Evolutionary conservation across 2,888 invertebrate species (phyloP), one percentile per base, ranked within the genome.

Genomic region (Thecocarcelia acutangulata): DNA sequence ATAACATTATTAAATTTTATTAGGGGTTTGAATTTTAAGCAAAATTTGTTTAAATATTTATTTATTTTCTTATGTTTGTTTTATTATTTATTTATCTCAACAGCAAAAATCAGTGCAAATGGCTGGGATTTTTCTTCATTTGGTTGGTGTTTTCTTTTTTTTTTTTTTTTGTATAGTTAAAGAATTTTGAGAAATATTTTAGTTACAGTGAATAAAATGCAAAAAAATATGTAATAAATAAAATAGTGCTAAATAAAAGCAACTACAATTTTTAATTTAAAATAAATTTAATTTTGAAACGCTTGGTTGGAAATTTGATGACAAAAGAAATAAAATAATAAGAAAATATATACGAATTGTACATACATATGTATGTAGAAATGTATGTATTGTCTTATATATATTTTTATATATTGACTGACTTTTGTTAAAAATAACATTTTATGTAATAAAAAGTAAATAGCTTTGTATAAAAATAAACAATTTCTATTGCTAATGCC

Each of bases 141-240:
- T 33, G 6, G 1, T 33, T 33, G 2, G 77, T 63, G 77, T 76
- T 74, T 78, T 75, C 74, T 69, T 79, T 40, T 70, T 75, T 80
- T 69, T 79, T 40, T 70, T 54, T 9, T 33, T 9, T 33, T 3
- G 5, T 33, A 6, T 21, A 48, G 69, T 59, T 52, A 42, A 46
- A 69, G 69, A 64, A 82, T 82, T 59, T 82, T 78, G 33, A 15
- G 11, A 82, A 82, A 78, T 82, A 78, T 78, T 82, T 82, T 52
- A 69, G 73, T 78, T 78, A 54, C 72, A 77, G 74, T 70, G 76
- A 54, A 70, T 75, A 64, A 69, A 80, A 56, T 21, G 21, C 5
- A 9, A 42, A 58, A 42, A 40, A 56, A 61, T 2, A 46, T 24
- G 48, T 52, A 68, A 63, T 63, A 74, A 73, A 68, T 54, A 46